Base-by-base conservation (phyloP, 2,888 invertebrate genomes). In the Branchipolynoe longqiensis region DNA sequence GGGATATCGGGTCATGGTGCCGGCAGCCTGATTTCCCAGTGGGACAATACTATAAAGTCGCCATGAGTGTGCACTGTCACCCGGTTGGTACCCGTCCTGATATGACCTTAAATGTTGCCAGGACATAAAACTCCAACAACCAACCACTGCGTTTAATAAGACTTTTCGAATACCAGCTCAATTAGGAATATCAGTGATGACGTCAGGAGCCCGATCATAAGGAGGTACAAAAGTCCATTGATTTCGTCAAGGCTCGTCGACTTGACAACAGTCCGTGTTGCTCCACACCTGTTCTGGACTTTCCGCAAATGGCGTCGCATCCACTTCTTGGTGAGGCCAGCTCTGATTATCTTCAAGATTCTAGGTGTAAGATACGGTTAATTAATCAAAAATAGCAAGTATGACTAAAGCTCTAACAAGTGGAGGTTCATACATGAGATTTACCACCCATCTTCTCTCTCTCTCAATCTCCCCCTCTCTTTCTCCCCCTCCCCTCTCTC, bases 151-250 rank as follows among this genome's bases (percentile, higher is more conserved):
- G n/a, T n/a, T n/a, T n/a, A n/a, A n/a, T n/a, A n/a, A n/a, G n/a
- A n/a, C n/a, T n/a, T n/a, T n/a, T n/a, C n/a, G n/a, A n/a, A n/a
- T 14, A 62, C 4, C 2, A 62, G 1, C 14, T 62, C 62, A 14
- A 62, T 1, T 1, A 31, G 31, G 38, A 69, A 36, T 14, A 69
- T 69, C 18, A 69, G 0, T n/a, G 25, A 1, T 36, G 69, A 69
- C 1, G 69, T 25, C 8, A 1, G 22, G 18, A 69, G 33, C 2
- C 69, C 69, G 22, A 69, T 36, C 22, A 33, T 1, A 1, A 69
- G 38, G 18, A 69, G 69, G n/a, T 69, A 69, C 6, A 69, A 69
- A 0, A 69, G 69, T 6, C 69, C 69, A 12, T 18, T 69, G 69
- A 69, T 38, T 1, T 69, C 69, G 36, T 12, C 25, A n/a, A 38